Evolutionary conservation across 92 coral and sea anemone genomes (phyloP), one percentile per base, ranked within the genome.

Genomic region (Micromussa lordhowensis): DNA sequence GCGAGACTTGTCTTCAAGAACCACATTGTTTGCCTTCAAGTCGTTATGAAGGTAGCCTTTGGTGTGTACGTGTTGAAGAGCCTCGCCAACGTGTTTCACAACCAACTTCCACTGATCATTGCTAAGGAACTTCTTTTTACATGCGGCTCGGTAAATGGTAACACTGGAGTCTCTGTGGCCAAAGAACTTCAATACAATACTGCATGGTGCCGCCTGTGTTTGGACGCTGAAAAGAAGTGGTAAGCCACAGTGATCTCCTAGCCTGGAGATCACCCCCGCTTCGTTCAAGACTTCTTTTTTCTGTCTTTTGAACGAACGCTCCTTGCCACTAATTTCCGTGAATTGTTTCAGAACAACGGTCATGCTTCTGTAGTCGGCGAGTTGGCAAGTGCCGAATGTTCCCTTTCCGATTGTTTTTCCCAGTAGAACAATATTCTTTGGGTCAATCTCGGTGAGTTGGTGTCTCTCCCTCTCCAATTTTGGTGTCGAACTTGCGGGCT

Each of bases 181-280:
- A 75, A 81, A 84, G 59, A 86, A 91, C 77, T 91, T 88, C 68
- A 82, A 54, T 31, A 89, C 59, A 36, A 89, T 72, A 24, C 79
- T 44, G 68, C 32, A 89, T 19, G 90, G 87, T 55, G 54, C n/a
- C 12, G 74, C 53, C 38, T 71, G 61, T 79, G 63, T 82, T 7
- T 87, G 84, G 17, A 91, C 76, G 19, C 91, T 88, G 51, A 80
- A 91, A 22, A 89, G 85, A 32, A 86, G 74, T 6, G 93, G 93
- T 11, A 86, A 85, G 31, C 87, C 83, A 32, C 79, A 90, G 66
- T 91, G 90, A 31, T 91, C 93, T 18, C 93, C 93, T 32, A 91
- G 93, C 31, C 69, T 82, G 34, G 29, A 68, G 19, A 86, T 86
- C 14, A 91, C 75, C 30, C 57, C 31, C 19, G 83, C 90, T 68